phyloP scores from a whole-genome alignment of 2,797 vertebrate species.

The Glossophaga mutica region DNA sequence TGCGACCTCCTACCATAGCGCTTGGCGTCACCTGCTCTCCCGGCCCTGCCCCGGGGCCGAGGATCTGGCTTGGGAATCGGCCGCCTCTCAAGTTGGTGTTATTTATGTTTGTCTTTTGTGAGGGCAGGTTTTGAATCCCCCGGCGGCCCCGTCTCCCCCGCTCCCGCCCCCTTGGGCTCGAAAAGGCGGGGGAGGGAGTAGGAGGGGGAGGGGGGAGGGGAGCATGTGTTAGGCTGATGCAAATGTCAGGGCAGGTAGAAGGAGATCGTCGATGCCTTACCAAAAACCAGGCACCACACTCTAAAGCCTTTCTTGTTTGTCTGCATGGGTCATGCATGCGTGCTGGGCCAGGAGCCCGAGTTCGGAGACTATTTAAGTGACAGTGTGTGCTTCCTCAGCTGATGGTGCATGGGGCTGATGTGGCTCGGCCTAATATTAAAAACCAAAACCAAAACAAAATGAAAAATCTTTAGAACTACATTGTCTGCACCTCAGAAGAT shows the following conservation, averaged over 20 bases:
- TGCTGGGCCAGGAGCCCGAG: conserved; percentile 56
- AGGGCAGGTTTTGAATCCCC: conserved; percentile 74
- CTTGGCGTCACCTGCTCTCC: conserved; percentile 72
- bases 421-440: conserved; percentile 25
- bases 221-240: conserved; percentile 22
- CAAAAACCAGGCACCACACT: conserved; percentile 42
- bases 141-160: conserved; percentile 55
- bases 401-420: conserved; percentile 16
- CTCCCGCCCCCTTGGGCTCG: conserved; percentile 54
- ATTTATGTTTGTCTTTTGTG: conserved; percentile 76
- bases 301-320: conserved; percentile 57
- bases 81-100: conserved; percentile 77
- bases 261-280: conserved; percentile 23
- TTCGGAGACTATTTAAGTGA: conserved; percentile 40
- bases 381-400: conserved; percentile 37
- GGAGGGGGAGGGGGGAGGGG: conserved; percentile 39
- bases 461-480: conserved; percentile 7
- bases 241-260: conserved; percentile 33
- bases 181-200: conserved; percentile 52
- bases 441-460: conserved; percentile 32
- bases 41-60: conserved; percentile 66
- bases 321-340: conserved; percentile 66
- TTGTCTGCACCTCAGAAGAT: conserved; percentile 1
- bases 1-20: conserved; percentile 70
- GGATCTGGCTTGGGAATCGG: conserved; percentile 64